Evolutionary conservation across 1,140 invertebrate genomes (phyloP).

Genomic region (Bicyclus anynana): DNA sequence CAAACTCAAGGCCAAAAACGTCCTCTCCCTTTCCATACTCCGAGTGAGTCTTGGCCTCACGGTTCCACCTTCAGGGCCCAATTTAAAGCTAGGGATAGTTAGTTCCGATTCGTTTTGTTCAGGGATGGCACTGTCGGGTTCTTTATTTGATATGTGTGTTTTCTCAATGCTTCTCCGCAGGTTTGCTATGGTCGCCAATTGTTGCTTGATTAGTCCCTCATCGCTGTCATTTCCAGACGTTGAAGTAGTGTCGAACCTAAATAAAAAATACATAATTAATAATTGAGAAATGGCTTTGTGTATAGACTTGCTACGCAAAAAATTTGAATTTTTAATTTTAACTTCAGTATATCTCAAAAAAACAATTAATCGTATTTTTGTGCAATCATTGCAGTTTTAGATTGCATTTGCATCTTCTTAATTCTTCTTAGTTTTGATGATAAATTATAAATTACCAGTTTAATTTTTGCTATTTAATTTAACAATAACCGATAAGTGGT

Average conservation of each 20-base stretch:
- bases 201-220: conserved; percentile 63
- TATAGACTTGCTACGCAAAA: too few species aligned
- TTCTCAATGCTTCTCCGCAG: conserved; percentile 70
- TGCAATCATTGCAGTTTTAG: too few species aligned
- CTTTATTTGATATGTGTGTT: conserved; percentile 67
- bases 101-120: conserved; percentile 60
- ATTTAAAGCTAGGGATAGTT: conserved; percentile 78
- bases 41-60: conserved; percentile 61
- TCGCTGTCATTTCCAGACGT: conserved; percentile 75
- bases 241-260: conserved; percentile 71
- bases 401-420: too few species aligned
- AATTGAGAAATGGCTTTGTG: too few species aligned
- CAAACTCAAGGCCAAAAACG: conserved; percentile 59
- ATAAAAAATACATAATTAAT: conserved; percentile 3
- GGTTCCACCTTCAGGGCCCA: conserved; percentile 76
- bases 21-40: conserved; percentile 62
- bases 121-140: conserved; percentile 65
- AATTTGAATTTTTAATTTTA: too few species aligned
- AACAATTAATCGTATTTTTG: too few species aligned
- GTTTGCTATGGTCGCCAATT: conserved; percentile 53
- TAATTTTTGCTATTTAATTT: too few species aligned
- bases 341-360: too few species aligned
- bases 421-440: too few species aligned
- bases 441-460: too few species aligned
- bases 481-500: too few species aligned